phyloP scores from a whole-genome alignment of 2,113 vertebrate species.

The Pollimyrus isidori region DNA sequence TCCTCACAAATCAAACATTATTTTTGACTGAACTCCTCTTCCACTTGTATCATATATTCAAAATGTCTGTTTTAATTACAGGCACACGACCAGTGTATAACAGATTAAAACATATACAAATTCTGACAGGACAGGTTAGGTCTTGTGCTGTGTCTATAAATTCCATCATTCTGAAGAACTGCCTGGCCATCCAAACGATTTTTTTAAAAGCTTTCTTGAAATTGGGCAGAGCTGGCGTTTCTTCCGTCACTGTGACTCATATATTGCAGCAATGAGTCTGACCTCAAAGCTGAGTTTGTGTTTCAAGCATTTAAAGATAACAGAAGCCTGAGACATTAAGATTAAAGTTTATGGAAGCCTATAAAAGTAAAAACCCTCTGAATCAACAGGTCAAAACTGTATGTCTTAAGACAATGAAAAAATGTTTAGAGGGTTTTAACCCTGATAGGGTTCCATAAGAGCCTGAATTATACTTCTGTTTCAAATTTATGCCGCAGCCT shows the following conservation, averaged over 20 bases:
- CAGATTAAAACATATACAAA: background rate
- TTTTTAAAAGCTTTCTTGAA: background rate
- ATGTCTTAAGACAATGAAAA: no score
- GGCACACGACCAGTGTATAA: background rate
- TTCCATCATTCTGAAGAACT: background rate
- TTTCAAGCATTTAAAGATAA: background rate
- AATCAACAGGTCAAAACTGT: no score
- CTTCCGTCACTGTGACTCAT: background rate
- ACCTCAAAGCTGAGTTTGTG: background rate
- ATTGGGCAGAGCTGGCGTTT: background rate
- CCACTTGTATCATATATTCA: background rate
- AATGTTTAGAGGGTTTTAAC: no score
- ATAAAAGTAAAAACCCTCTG: no score
- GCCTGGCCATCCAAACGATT: background rate
- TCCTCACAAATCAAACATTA: background rate
- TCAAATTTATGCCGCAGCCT: background rate
- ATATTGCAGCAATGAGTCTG: background rate
- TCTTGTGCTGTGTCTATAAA: background rate
- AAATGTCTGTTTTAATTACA: background rate
- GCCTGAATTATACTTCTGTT: background rate
- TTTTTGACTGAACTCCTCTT: background rate
- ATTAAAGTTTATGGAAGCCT: background rate
- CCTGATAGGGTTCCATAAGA: no score
- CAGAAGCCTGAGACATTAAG: background rate
- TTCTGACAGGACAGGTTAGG: background rate